These are phyloP conservation scores for Aphaenogaster ashmeadi DNA, from an alignment of 1,140 invertebrate genomes.

Conservation along the genomic window DNA sequence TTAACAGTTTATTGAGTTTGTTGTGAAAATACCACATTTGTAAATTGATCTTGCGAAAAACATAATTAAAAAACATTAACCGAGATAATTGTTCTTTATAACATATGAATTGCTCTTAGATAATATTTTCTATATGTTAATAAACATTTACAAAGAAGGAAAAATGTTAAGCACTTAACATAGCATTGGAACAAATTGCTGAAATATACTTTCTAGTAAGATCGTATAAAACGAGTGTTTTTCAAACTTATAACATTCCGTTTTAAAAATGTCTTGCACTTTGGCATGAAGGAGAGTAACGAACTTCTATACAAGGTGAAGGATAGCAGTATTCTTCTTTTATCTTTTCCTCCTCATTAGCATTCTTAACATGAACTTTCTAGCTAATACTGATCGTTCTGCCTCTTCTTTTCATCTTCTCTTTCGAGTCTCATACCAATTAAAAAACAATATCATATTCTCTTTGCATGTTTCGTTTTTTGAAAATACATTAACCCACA, in stretches of 20 bases:
- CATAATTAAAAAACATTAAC: too few relatives aligned
- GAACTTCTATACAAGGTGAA: conserved; percentile 10
- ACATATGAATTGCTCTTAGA: not conserved
- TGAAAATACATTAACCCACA: not conserved
- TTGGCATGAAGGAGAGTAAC: not conserved
- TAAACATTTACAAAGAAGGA: not conserved
- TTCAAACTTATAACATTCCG: not conserved
- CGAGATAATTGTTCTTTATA: not conserved
- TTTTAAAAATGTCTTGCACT: conserved; percentile 1
- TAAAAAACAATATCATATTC: not conserved
- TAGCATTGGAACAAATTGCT: not conserved
- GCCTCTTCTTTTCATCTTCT: not conserved
- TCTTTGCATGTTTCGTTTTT: not conserved
- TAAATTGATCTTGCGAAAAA: not conserved
- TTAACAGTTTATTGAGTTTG: not conserved
- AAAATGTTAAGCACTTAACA: not conserved
- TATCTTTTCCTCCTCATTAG: conserved; percentile 26
- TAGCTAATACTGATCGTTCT: not conserved
- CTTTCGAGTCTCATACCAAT: conserved; percentile 6
- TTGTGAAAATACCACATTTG: not conserved
- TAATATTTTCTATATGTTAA: not conserved
- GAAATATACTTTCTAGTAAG: not conserved
- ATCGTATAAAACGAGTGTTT: not conserved
- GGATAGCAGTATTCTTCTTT: conserved; percentile 19
- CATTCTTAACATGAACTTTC: conserved; percentile 45